Evolutionary conservation across 2,888 invertebrate genomes (phyloP), one percentile per base, ranked within the genome.

Genomic region (Empis livida): DNA sequence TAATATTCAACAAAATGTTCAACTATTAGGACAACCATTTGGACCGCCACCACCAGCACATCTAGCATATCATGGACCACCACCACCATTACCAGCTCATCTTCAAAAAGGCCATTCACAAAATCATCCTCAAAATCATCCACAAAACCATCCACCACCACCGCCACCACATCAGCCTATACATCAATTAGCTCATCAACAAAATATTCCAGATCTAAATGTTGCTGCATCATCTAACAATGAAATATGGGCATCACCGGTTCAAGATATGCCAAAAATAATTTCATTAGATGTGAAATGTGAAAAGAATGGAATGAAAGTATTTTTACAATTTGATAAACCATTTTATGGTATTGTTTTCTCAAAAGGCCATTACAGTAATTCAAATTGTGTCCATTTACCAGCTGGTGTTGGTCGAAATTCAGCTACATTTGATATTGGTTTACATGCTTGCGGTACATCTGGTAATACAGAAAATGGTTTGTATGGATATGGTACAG

Each of bases 331-430:
- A 53, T 93, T 93, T 61, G 92, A 93, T 61, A 89, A 91, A 61
- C 92, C 93, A 1, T 93, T 93, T 74, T 90, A 87, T 59, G 93
- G 93, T n/a, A 91, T 93, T 43, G 88, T 93, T 37, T 93, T 93
- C 73, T 91, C 90, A 52, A 93, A 93, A 67, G 92, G 93, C 2
- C 90, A 92, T 66, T 93, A 92, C 68, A 90, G 89, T 56, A 91
- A 93, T 62, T 83, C 86, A 46, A 89, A 90, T 63, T 93, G 93
- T 61, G 89, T 93, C 1, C 91, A 93, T 66, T 69, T 93, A 50
- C 91, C 91, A 9, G 89, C 92, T 2, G 90, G 91, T 4, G 71
- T 90, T 49, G 93, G 92, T 0, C 77, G 89, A 53, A 80, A 84
- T 1, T 84, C 87, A 14, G 87, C 91, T 16, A 89, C 88, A 52